phyloP scores from a whole-genome alignment of 2,113 vertebrate genomes.

The Cynoglossus semilaevis region DNA sequence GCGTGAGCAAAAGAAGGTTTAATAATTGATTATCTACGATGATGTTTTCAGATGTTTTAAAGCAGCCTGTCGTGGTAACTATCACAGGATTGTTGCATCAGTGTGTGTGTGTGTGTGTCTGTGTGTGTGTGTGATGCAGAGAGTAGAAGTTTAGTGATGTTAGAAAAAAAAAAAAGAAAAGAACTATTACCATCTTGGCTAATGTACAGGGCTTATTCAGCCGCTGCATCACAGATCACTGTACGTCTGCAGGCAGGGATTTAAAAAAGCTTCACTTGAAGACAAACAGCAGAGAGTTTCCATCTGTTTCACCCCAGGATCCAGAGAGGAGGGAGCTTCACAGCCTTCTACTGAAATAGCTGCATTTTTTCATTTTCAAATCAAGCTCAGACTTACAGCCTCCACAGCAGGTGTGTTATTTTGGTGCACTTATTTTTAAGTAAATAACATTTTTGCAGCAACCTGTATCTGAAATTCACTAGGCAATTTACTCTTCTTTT shows the following conservation, averaged over 20 bases:
- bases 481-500: too few relatives aligned
- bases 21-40: too few relatives aligned
- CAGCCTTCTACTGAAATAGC: background rate
- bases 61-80: too few relatives aligned
- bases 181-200: conserved; percentile 1
- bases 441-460: too few relatives aligned
- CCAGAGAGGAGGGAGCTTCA: background rate
- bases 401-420: too few relatives aligned
- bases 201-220: conserved; percentile 8
- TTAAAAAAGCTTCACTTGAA: conserved; percentile 18
- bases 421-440: too few relatives aligned
- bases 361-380: conserved; percentile 14
- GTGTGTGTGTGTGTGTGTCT: too few relatives aligned
- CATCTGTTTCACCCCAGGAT: conserved; percentile 46
- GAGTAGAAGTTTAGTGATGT: background rate
- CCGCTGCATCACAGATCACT: background rate
- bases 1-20: too few relatives aligned
- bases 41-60: too few relatives aligned
- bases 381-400: too few relatives aligned
- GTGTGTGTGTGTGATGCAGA: background rate
- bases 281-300: conserved; percentile 25
- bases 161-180: background rate
- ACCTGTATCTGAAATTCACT: too few relatives aligned
- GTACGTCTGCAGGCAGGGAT: conserved; percentile 14
- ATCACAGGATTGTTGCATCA: too few relatives aligned